Evolutionary conservation across 1,140 invertebrate species (phyloP), one percentile per base, ranked within the genome.

Genomic region (Drosophila pseudoobscura): DNA sequence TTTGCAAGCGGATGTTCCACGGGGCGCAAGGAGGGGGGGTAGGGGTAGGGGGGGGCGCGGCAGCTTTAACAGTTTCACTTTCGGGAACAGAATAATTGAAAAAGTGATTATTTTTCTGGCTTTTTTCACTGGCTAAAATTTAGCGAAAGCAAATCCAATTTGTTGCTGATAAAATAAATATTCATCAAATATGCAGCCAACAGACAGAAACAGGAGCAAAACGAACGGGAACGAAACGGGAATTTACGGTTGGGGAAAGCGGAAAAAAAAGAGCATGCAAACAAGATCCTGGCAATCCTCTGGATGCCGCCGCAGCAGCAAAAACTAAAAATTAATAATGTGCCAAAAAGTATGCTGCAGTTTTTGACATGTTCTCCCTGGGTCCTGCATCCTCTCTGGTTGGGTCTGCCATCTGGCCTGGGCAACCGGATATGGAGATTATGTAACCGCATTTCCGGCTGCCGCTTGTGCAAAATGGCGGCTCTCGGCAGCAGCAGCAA

Each of bases 381-480:
- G 35, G 9, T 29, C 46, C 44, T 53, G 4, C 26, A 50, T 9
- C 45, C 56, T 29, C 20, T 35, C 31, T 24, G 11, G 29, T 61
- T 43, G 60, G 72, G 35, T 39, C 35, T 39, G 35, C 35, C 35
- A 39, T 39, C 35, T 39, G 35, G 35, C 35, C 35, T 39, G 35
- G 4, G 35, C 45, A 17, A 58, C 43, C 66, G 75, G 66, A 79
- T 64, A 77, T 69, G 75, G 61, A 72, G 75, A 78, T 88, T 87
- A 88, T 75, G 78, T 82, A 83, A 82, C 83, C 83, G 77, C 83
- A 88, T 87, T 88, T 87, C 75, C 83, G 75, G 66, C 58, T 78
- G 54, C 60, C 52, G 49, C 58, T 64, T 52, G 63, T 46, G 63
- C 43, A 69, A 70, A 70, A 70, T 69, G 66, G 66, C 66, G 66